Evolutionary conservation across 2,888 invertebrate species (phyloP).

Genomic region (Drosophila stalkeri): DNA sequence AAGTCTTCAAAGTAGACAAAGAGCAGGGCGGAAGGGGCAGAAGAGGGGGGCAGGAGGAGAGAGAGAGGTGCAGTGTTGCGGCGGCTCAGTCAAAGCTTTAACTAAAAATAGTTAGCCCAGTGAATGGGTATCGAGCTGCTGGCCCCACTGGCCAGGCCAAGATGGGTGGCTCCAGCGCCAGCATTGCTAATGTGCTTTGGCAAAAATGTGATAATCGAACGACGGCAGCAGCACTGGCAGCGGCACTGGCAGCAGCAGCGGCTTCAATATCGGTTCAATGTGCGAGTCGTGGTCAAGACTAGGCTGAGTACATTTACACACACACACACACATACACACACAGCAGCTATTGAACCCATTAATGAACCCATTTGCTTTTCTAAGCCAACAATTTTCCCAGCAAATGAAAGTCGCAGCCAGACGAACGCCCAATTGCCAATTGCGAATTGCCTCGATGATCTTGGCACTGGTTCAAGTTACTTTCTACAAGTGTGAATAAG

Average conservation of each 20-base stretch:
- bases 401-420: slow-evolving; percentile 51
- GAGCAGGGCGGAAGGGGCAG: neutral
- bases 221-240: slow-evolving; percentile 14
- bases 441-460: neutral
- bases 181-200: slow-evolving; percentile 76
- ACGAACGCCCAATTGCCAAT: slow-evolving; percentile 14
- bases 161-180: slow-evolving; percentile 57
- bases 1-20: slow-evolving; percentile 16
- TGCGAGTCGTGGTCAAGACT: slow-evolving; percentile 35
- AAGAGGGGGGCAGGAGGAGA: neutral
- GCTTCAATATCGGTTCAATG: slow-evolving; percentile 54
- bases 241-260: slow-evolving; percentile 19
- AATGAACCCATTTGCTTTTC: slow-evolving; percentile 65
- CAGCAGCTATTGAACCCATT: slow-evolving; percentile 76
- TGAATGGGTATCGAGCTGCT: slow-evolving; percentile 61
- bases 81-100: slow-evolving; percentile 63
- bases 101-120: slow-evolving; percentile 57
- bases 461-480: neutral
- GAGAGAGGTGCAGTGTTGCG: slow-evolving; percentile 12
- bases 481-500: neutral
- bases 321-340: slow-evolving; percentile 65
- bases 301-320: slow-evolving; percentile 51
- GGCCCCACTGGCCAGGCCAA: slow-evolving; percentile 32
- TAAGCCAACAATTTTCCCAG: slow-evolving; percentile 43
- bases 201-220: slow-evolving; percentile 72